Evolutionary conservation across 2,888 invertebrate genomes (phyloP), one percentile per base, ranked within the genome.

Genomic region (Synergus laeviventris): DNA sequence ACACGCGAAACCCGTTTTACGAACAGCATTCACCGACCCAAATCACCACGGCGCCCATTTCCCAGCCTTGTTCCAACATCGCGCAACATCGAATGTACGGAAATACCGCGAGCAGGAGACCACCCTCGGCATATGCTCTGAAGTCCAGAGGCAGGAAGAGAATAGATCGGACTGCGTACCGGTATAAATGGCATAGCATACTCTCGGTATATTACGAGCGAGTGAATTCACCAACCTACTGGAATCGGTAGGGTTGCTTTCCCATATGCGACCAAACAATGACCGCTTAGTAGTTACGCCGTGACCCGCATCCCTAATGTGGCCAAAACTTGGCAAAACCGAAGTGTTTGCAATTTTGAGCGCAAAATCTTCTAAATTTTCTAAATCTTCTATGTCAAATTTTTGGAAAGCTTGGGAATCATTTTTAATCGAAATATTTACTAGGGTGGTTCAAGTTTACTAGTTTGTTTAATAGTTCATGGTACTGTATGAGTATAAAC

Each of bases 71-170:
- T 73, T 31, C 59, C 64, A 54, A 81, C 81, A 84, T 79, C 79
- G 76, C 62, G 74, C 61, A 75, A 78, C 82, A 81, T 82, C 79
- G 82, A 84, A 83, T 84, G 83, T 81, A 78, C 80, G 81, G 83
- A 85, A 84, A 83, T 83, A 81, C 81, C 79, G 81, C 78, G 83
- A 81, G 77, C 76, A 64, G 62, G 70, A 61, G 77, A 49, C 70
- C 31, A 12, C 70, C 49, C 49, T n/a, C 31, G n/a, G 70, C 49
- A 49, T 49, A 70, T 49, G 49, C 49, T 70, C 31, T 9, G 31
- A 49, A 70, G 31, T 70, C 31, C 16, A 49, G 70, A 70, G 31
- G 14, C 70, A 70, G 70, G 49, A 70, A 70, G 70, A 49, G 70
- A 70, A 70, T 36, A 70, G 49, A 70, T 54, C 70, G 45, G 42